Evolutionary conservation across 2,888 invertebrate genomes (phyloP), one percentile per base, ranked within the genome.

Genomic region (Watsonalla cultraria): DNA sequence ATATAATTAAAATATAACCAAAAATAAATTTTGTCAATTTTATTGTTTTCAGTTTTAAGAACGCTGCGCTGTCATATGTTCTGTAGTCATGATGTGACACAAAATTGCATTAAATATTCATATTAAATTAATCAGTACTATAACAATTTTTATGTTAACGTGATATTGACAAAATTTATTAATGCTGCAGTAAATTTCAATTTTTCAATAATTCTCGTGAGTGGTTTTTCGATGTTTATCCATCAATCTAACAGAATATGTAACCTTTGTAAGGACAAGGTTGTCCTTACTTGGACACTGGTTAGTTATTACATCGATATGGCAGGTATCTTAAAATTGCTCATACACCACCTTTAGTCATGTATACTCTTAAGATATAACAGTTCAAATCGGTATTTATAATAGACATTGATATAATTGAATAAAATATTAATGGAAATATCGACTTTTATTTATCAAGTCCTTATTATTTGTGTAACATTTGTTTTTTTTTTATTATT

Each of bases 301-400:
- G 42, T 11, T 42, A 42, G 42, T 42, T 42, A 42, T 42, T 42
- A 42, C 42, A 11, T 42, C 42, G 42, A 47, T 34, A 9, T 51
- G 42, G 42, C 45, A 59, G 66, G 68, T 68, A 68, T 74, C 72
- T 75, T 61, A 66, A 66, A 84, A 88, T 89, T 89, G 90, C 90
- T 90, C 90, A 90, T 90, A 90, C 90, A 90, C 90, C 90, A 86
- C 87, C 83, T 82, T 79, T 83, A 69, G 70, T 77, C 70, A 69
- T 76, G 80, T 84, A 82, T 77, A 72, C 70, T 74, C 74, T 72
- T 73, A 82, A 84, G 80, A 72, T 74, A 65, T 74, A 69, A 76
- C 70, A 71, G 47, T 49, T 54, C 47, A 51, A 54, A 48, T 56
- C 34, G 58, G 52, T 64, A 60, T 61, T 64, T 66, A 65, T 72